Evolutionary conservation across 2,797 vertebrate species (phyloP), one percentile per base, ranked within the genome.

Genomic region (Coluber constrictor): DNA sequence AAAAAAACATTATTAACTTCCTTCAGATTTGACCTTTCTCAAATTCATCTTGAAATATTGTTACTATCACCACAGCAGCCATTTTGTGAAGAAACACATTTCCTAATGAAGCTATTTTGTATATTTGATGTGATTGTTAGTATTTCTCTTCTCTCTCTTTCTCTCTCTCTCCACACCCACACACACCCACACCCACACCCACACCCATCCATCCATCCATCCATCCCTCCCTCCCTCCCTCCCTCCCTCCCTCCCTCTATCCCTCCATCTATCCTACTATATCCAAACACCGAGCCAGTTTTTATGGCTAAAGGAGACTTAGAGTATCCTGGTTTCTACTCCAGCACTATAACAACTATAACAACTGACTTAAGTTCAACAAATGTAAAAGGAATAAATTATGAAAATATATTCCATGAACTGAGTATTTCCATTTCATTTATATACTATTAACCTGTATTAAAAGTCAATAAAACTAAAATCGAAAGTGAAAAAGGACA

Each of bases 401-500:
- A 10, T 37, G 70, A 37, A 20, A 74, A 88, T 37, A 6, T 25
- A 20, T 60, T 60, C 32, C 20, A 43, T 59, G 25, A 43, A 89
- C 43, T 89, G 61, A 55, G 10, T 32, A 56, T 92, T 87, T 79
- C 37, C 3, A 79, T 43, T 79, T 66, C 27, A 61, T 20, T 66
- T 13, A 83, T 29, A 43, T 27, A 11, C 3, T 18, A 70, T 70
- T 70, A 87, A 32, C 59, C 87, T 86, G 37, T 5, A 9, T 23
- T 66, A 37, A 54, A 56, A 27, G 9, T 47, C 20, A 79, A 43
- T 11, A 43, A 79, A 91, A 88, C 88, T 7, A 16, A 83, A 94
- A 92, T 27, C 92, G 90, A 94, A 95, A 95, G 7, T 43, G 94
- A 56, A 16, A 91, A 55, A 63, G 12, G 1, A 86, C 92, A 12